Evolutionary conservation across 2,888 invertebrate genomes (phyloP).

Genomic region (Sinelater perroti): DNA sequence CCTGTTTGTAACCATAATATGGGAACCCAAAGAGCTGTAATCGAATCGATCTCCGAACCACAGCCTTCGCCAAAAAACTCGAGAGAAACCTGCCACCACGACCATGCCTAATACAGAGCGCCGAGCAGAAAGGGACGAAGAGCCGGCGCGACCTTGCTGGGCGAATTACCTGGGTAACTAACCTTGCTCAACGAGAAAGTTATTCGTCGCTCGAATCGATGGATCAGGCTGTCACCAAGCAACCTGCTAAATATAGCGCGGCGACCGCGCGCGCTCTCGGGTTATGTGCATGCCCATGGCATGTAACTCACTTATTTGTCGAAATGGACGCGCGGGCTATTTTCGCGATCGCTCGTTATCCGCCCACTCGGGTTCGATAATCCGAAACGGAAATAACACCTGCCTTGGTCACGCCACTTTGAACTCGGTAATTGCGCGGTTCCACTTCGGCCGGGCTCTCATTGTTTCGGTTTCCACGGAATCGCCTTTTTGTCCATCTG

Average conservation of each 20-base stretch:
- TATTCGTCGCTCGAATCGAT: constrained; percentile 19
- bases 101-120: no score
- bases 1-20: no score
- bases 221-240: constrained; percentile 9
- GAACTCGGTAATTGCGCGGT: no score
- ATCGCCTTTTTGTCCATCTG: no score
- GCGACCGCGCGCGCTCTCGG: neutral
- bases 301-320: neutral
- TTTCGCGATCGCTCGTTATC: neutral
- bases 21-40: no score
- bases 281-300: neutral
- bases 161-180: constrained; percentile 31
- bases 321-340: neutral
- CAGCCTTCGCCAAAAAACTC: no score
- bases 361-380: neutral
- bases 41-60: no score
- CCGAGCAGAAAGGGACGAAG: constrained; percentile 7
- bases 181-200: constrained; percentile 34
- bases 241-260: constrained; percentile 1
- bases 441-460: no score
- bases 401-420: no score
- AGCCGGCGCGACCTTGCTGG: constrained; percentile 26
- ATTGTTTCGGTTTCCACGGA: no score
- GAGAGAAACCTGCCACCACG: no score
- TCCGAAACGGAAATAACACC: neutral